Evolutionary conservation across 2,888 invertebrate species (phyloP), one percentile per base, ranked within the genome.

Genomic region (Tenthredo livida): DNA sequence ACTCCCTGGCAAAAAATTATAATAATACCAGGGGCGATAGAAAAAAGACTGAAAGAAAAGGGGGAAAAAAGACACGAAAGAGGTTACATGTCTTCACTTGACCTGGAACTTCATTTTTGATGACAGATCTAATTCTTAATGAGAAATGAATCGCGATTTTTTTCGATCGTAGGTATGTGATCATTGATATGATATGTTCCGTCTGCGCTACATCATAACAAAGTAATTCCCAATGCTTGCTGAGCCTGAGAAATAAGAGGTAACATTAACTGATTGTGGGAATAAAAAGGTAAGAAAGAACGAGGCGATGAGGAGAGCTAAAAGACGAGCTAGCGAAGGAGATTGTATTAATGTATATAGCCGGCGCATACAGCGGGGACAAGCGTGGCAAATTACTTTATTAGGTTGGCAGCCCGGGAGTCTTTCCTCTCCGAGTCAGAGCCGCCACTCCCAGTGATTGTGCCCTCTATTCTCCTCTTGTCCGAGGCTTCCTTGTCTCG

Each of bases 331-430:
- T 73, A 85, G 85, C 84, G 86, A 84, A 85, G 87, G 86, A 87
- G 85, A 87, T 86, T 92, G 92, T 91, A 92, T 92, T 92, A 92
- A 92, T 92, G 92, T 92, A 91, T 92, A 91, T 92, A 91, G 91
- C 92, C 92, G 92, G 92, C 91, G 92, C 33, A 70, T 70, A 83
- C 67, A 67, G 67, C 80, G 92, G 92, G 91, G 92, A 92, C 92
- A 92, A 92, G 90, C 93, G 92, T 92, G 93, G 93, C 92, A 93
- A 93, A 93, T 92, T 93, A 92, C 92, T 93, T 93, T 93, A 93
- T 93, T 93, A 92, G 92, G 91, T 92, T 90, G 92, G 91, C 91
- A 92, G 92, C 90, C 92, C 91, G 89, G 92, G 91, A 92, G 92
- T 91, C 91, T 92, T 91, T 90, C 90, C 90, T 90, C 90, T 90